Base-by-base conservation (phyloP, 1,140 invertebrate genomes). In the Panagrolaimus sp. region DNA sequence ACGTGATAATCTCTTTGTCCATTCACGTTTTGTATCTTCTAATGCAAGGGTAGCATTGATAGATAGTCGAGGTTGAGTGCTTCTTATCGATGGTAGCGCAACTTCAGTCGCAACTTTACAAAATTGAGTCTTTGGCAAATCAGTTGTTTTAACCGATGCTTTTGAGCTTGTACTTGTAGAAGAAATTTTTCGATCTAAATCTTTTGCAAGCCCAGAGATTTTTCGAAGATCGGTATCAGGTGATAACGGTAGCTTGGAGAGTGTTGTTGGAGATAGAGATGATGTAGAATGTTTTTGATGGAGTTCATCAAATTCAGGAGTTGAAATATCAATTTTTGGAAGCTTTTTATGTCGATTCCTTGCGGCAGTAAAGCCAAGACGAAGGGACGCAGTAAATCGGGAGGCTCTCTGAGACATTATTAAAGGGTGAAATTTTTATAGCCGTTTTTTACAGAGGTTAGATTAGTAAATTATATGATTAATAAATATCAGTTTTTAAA, bases 391-490 rank as follows among this genome's bases (percentile, higher is more conserved):
- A 14, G 51, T 57, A 27, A 57, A 57, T 20, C 51, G 51, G 11
- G 51, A 20, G 9, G 51, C 27, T 57, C 51, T 57, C 51, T 57
- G 51, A n/a, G n/a, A n/a, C n/a, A n/a, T n/a, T n/a, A n/a, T n/a
- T n/a, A n/a, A n/a, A n/a, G n/a, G n/a, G n/a, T n/a, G n/a, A n/a
- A n/a, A n/a, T n/a, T n/a, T n/a, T n/a, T n/a, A n/a, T n/a, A n/a
- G n/a, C n/a, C n/a, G n/a, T n/a, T n/a, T n/a, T n/a, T n/a, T 11
- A 27, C 20, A 25, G 11, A 9, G 20, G 13, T n/a, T n/a, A n/a
- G n/a, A n/a, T n/a, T n/a, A n/a, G n/a, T n/a, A n/a, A n/a, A n/a
- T n/a, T n/a, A n/a, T n/a, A n/a, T n/a, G n/a, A n/a, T n/a, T n/a
- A n/a, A n/a, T n/a, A n/a, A n/a, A n/a, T n/a, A n/a, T n/a, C n/a